Base-by-base conservation (phyloP, 2,113 vertebrate species). In the Macrotus californicus region DNA sequence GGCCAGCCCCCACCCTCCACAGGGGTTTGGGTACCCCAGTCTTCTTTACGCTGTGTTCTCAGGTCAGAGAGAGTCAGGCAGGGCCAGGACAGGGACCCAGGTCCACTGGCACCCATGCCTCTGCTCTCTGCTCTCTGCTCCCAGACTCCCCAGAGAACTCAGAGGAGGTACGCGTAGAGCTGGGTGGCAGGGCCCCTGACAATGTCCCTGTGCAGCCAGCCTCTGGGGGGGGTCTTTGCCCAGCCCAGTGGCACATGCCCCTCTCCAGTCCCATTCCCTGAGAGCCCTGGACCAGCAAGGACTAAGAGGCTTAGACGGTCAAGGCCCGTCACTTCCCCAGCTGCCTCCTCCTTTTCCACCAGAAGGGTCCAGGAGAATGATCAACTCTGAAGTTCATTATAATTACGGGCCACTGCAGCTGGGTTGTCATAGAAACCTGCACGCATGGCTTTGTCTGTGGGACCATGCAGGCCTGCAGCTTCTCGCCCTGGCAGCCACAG, bases 351-450 rank as follows among this genome's bases (percentile, higher is more conserved):
- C 94, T 90, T 89, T 83, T 91, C 76, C 92, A 87, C 93, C 82
- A 93, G 93, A 34, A 82, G 94, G 81, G 97, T 93, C 85, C 96
- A 69, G 67, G 94, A 83, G 87, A 92, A 89, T 90, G 96, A 94
- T 95, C 97, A 86, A 18, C 84, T 93, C 83, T 91, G 81, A 93
- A 90, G 96, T 97, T 98, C 97, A 98, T 97, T 97, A 97, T 98
- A 97, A 97, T 98, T 97, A 97, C 67, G 56, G 97, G 97, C 95
- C 94, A 91, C 94, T 70, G 96, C 96, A 96, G 97, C 94, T 91
- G 19, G 24, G 97, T 98, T 98, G 97, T 95, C 97, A 98, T 98
- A 92, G 98, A 95, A 98, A 98, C 98, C 92, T 0, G 31, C 41
- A 84, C 24, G 0, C 21, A 0, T 0, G 21, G 52, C 80, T 77